A percentile compares a stretch with the other conserved stretches of the same genome.
Evolutionary conservation across 2,888 invertebrate species (phyloP).

Genomic region (Aporophyla lueneburgensis): DNA sequence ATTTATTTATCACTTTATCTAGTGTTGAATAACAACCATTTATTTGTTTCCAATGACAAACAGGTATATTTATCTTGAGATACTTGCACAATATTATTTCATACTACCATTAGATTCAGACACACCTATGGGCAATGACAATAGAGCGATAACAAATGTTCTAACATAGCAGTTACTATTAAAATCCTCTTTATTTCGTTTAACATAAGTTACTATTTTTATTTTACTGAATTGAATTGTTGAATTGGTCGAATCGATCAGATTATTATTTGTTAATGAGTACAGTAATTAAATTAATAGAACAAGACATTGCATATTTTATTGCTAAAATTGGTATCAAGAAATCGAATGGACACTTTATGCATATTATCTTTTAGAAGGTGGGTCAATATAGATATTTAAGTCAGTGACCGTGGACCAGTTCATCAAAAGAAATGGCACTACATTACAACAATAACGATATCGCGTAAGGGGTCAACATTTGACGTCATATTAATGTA

Average conservation of each 20-base stretch:
- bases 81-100: constrained; percentile 45
- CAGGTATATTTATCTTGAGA: constrained; percentile 16
- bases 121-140: constrained; percentile 15
- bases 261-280: not conserved
- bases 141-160: constrained; percentile 12
- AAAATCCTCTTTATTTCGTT: constrained; percentile 11
- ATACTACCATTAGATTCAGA: constrained; percentile 4
- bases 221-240: constrained; percentile 11
- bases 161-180: not conserved
- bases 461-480: constrained; percentile 22
- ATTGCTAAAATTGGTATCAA: not conserved
- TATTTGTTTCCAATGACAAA: constrained; percentile 27
- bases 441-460: constrained; percentile 19
- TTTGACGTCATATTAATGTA: constrained; percentile 16
- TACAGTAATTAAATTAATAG: not conserved
- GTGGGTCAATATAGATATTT: not conserved
- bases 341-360: not conserved
- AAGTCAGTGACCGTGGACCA: constrained; percentile 26
- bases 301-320: not conserved
- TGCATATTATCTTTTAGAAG: not conserved
- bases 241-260: constrained; percentile 7
- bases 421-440: constrained; percentile 32
- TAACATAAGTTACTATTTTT: not conserved
- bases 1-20: constrained; percentile 35
- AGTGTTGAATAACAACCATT: constrained; percentile 12